phyloP scores from a whole-genome alignment of 1,140 invertebrate genomes.

The Drosophila novamexicana region DNA sequence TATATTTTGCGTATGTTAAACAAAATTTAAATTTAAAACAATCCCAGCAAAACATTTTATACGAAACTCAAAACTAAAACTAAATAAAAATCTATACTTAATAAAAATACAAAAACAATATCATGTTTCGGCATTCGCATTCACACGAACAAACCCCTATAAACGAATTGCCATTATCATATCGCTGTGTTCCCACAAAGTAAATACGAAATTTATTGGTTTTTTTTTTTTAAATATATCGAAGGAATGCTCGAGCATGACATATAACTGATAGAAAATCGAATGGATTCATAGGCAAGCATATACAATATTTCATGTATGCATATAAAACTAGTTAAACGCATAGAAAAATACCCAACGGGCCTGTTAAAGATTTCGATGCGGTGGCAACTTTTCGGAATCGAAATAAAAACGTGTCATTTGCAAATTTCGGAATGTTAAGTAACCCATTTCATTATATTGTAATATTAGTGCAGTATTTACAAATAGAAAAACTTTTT shows the following conservation, averaged over 20 bases:
- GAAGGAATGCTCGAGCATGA: constrained; percentile 13
- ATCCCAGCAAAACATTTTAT: constrained; percentile 62
- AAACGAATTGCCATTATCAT: constrained; percentile 15
- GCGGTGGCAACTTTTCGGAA: no score
- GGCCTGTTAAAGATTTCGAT: no score
- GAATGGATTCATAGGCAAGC: constrained; percentile 62
- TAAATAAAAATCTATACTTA: constrained; percentile 58
- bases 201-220: background rate
- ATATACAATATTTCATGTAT: constrained; percentile 54
- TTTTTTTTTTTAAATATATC: constrained; percentile 16
- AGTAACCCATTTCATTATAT: no score
- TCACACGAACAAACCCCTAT: constrained; percentile 12
- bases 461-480: no score
- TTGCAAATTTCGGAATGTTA: no score
- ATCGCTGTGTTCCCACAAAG: constrained; percentile 30
- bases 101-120: constrained; percentile 7
- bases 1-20: constrained; percentile 77
- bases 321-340: constrained; percentile 58
- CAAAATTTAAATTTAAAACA: constrained; percentile 51
- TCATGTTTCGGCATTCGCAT: constrained; percentile 25
- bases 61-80: constrained; percentile 46
- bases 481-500: no score
- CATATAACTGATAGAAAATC: constrained; percentile 37
- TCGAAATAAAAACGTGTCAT: no score
- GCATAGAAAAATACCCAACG: constrained; percentile 43